phyloP scores from a whole-genome alignment of 2,797 vertebrate genomes.

The Spinus olivaceus region DNA sequence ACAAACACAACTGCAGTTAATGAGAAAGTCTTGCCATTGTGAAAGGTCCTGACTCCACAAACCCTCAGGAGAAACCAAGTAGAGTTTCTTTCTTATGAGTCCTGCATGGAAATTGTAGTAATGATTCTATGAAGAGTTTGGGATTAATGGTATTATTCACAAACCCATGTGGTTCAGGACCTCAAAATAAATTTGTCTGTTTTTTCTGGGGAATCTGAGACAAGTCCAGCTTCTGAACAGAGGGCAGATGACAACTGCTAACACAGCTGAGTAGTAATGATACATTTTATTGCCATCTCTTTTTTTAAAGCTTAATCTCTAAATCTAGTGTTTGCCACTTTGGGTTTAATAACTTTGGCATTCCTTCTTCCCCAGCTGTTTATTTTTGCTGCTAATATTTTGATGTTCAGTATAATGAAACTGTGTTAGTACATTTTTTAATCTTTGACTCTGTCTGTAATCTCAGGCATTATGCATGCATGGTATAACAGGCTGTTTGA shows the following conservation, averaged over 20 bases:
- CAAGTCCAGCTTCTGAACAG: background rate
- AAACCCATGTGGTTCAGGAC: background rate
- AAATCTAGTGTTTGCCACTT: background rate
- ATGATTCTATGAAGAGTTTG: background rate
- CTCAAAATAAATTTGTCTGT: background rate
- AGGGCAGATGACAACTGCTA: background rate
- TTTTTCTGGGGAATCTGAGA: background rate
- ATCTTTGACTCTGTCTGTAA: conserved; percentile 9
- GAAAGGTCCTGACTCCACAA: background rate
- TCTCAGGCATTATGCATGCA: background rate
- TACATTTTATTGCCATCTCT: background rate
- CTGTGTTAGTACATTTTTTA: background rate
- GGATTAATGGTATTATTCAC: background rate
- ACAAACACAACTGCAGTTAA: background rate
- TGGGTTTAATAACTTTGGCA: background rate
- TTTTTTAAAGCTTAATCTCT: background rate
- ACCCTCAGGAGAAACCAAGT: background rate
- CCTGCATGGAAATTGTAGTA: background rate
- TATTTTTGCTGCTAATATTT: conserved; percentile 25
- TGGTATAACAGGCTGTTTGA: background rate
- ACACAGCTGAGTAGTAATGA: background rate
- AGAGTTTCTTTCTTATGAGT: background rate
- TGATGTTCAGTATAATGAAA: conserved; percentile 7
- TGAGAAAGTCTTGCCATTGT: background rate
- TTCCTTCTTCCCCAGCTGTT: background rate